Evolutionary conservation across 1,140 invertebrate species (phyloP), one percentile per base, ranked within the genome.

Genomic region (Monochamus saltuarius): DNA sequence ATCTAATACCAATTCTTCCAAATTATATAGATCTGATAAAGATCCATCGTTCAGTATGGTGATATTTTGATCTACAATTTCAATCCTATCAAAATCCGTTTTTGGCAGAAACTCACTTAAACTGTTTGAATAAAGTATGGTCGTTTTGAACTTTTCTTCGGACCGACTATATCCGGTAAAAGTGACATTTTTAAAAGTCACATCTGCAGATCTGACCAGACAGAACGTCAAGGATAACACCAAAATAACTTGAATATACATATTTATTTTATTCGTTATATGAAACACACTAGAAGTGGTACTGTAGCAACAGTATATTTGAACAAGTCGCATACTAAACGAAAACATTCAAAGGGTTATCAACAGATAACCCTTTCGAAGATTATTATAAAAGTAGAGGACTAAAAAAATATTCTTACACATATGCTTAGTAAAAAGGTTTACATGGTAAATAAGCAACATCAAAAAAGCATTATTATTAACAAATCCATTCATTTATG

Each of bases 1-100:
- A 57, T 62, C 54, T 10, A 70, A 53, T 36, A 65, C 65, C 6
- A 70, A 39, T 45, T 70, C 66, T 39, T 68, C 68, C 46, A 70
- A 43, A 29, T 47, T 46, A 11, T 61, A 49, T 3, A 70, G 16
- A 40, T 68, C 64, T 14, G 38, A 39, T 4, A 70, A 55, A 2
- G 66, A 62, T 14, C 60, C 54, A 19, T 56, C 22, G 34, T 68
- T 50, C 3, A 70, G 37, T 13, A 68, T 43, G n/a, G 66, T 61
- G 40, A 70, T 61, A 42, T 59, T 14, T 45, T 64, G 64, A 9
- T 63, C 38, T 13, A 22, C 45, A 6, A 70, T 51, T 54, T 65
- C 61, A n/a, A 70, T 36, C 16, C 54, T 55, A 37, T 70, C 68
- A 35, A 58, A 65, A 6, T 22, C 14, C 1, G 47, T 29, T 36